Percentiles rank a stretch among this genome's conserved stretches.
These are phyloP conservation scores for Sebastes melanostomus DNA, from an alignment of 2,797 vertebrate genomes.

Conservation along the genomic window DNA sequence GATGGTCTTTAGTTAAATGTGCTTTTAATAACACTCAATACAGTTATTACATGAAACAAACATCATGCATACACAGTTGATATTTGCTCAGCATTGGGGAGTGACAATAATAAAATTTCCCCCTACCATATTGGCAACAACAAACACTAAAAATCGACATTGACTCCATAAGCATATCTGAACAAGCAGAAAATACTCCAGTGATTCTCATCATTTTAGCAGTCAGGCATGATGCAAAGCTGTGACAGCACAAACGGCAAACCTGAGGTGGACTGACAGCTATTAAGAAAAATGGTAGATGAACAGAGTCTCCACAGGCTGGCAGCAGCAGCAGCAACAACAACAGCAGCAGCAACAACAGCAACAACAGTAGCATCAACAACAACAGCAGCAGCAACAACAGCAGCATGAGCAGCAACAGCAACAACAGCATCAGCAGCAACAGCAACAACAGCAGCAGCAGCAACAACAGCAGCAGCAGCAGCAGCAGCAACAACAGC, in stretches of 20 bases:
- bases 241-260: conserved; percentile 11
- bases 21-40: background rate
- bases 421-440: background rate
- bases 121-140: background rate
- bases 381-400: too few relatives aligned
- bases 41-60: background rate
- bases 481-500: rapidly evolving
- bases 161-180: background rate
- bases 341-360: background rate
- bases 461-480: too few relatives aligned
- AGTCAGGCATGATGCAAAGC: background rate
- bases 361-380: too few relatives aligned
- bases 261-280: conserved; percentile 4
- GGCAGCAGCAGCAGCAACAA: background rate
- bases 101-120: background rate
- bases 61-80: background rate
- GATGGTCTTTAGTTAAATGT: background rate
- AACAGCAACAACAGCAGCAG: background rate
- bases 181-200: background rate
- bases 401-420: too few relatives aligned
- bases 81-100: background rate
- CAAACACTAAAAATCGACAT: background rate
- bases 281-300: background rate
- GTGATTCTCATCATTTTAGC: conserved; percentile 9
- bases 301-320: background rate